Evolutionary conservation across 2,888 invertebrate genomes (phyloP).

Genomic region (Hypolimnas misippus): DNA sequence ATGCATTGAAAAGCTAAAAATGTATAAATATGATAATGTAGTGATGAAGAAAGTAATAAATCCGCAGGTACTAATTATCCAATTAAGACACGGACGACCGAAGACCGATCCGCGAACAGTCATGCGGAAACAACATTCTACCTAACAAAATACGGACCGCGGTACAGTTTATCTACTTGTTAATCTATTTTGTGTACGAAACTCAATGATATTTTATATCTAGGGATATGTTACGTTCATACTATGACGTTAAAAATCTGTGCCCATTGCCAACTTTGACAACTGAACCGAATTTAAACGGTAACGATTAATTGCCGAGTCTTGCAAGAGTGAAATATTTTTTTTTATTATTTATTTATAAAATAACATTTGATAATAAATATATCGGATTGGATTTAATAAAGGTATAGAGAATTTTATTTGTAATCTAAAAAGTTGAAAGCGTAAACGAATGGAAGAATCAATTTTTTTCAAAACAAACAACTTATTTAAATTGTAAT

Average conservation of each 20-base stretch:
- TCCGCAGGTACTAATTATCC: constrained; percentile 44
- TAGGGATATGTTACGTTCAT: background rate
- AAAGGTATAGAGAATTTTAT: too few relatives aligned
- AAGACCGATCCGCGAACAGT: constrained; percentile 34
- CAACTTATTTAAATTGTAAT: too few relatives aligned
- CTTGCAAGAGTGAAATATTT: too few relatives aligned
- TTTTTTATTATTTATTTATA: too few relatives aligned
- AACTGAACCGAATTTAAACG: background rate
- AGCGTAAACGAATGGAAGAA: too few relatives aligned
- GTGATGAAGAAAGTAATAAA: constrained; percentile 42
- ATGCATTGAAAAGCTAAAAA: constrained; percentile 19
- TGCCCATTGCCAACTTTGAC: too few relatives aligned
- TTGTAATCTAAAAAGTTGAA: too few relatives aligned
- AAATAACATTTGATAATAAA: too few relatives aligned
- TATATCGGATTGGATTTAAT: too few relatives aligned
- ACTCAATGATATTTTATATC: background rate
- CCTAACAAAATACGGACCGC: constrained; percentile 15
- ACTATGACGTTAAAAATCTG: too few relatives aligned
- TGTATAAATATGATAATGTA: constrained; percentile 33
- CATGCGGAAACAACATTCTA: constrained; percentile 25
- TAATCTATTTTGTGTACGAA: background rate
- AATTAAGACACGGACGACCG: constrained; percentile 45
- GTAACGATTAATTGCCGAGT: too few relatives aligned
- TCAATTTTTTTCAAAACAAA: too few relatives aligned
- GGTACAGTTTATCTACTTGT: background rate